Percentiles rank a stretch among this genome's conserved stretches.
These are phyloP conservation scores for Heliconius ethilla DNA, from an alignment of 2,888 invertebrate genomes.

Conservation along the genomic window DNA sequence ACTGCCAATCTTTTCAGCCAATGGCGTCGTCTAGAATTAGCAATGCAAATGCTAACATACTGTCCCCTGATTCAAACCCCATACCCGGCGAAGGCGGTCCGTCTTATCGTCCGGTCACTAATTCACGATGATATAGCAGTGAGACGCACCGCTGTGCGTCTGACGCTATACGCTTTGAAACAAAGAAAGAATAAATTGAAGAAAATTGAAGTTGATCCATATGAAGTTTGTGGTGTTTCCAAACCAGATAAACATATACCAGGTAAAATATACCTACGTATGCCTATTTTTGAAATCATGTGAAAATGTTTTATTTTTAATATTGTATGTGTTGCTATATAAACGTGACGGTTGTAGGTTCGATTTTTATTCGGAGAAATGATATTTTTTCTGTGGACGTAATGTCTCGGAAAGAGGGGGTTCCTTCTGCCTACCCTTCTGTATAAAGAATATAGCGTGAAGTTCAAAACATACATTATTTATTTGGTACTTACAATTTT, in stretches of 20 bases:
- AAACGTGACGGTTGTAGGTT: not conserved
- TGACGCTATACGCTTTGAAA: conserved; percentile 84
- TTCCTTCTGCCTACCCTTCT: too few relatives aligned
- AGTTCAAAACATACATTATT: too few relatives aligned
- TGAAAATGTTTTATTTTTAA: not conserved
- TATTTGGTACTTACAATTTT: too few relatives aligned
- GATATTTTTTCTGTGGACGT: not conserved
- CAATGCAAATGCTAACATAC: conserved; percentile 86
- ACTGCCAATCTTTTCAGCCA: conserved; percentile 74
- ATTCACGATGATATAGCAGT: conserved; percentile 91
- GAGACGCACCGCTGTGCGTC: conserved; percentile 85
- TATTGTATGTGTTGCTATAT: not conserved
- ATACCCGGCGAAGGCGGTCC: conserved; percentile 84
- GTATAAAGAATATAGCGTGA: too few relatives aligned
- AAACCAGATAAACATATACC: conserved; percentile 62
- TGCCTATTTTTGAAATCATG: not conserved
- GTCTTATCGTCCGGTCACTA: conserved; percentile 84
- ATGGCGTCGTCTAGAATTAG: conserved; percentile 91
- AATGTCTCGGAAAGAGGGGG: not conserved
- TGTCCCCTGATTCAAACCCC: conserved; percentile 87
- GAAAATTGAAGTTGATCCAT: conserved; percentile 83
- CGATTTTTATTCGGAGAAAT: not conserved
- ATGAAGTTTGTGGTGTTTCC: conserved; percentile 63
- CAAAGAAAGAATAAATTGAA: conserved; percentile 87
- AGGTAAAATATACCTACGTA: conserved; percentile 52